Conservation (phyloP, 2,797 vertebrate species). For the Chloroceryle inda region DNA sequence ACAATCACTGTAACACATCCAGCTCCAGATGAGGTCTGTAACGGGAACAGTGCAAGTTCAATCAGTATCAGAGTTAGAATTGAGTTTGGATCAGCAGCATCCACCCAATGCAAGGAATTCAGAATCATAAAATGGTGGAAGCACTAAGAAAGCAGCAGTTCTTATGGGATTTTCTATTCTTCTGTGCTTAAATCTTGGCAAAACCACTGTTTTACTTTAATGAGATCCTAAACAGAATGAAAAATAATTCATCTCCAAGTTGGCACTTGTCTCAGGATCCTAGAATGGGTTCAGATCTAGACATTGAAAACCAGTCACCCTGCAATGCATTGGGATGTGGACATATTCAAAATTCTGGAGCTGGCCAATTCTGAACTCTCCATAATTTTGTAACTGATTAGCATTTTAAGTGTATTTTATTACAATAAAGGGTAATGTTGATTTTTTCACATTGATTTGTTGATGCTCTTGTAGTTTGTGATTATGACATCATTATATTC, state of each 20-base stretch:
- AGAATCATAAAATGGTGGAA: neutral
- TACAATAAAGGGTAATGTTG: neutral
- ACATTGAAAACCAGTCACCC: neutral
- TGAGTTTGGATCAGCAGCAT: neutral
- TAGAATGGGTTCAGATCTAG: neutral
- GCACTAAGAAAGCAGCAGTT: neutral
- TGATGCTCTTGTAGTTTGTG: neutral
- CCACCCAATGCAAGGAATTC: rapidly evolving
- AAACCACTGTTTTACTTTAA: neutral
- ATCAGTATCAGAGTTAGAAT: neutral
- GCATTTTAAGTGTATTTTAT: neutral
- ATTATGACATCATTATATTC: neutral
- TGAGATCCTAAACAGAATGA: neutral
- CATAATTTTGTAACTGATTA: neutral
- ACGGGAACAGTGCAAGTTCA: neutral
- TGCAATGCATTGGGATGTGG: neutral
- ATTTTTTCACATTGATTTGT: neutral
- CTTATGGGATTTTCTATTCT: neutral
- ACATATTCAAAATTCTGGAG: neutral
- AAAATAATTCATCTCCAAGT: neutral
- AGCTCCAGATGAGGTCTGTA: neutral
- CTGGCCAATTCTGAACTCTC: neutral
- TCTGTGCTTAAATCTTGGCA: neutral
- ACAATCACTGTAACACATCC: neutral
- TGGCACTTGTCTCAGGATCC: neutral